Evolutionary conservation across 1,140 invertebrate species (phyloP).

Genomic region (Sweltsa coloradensis): DNA sequence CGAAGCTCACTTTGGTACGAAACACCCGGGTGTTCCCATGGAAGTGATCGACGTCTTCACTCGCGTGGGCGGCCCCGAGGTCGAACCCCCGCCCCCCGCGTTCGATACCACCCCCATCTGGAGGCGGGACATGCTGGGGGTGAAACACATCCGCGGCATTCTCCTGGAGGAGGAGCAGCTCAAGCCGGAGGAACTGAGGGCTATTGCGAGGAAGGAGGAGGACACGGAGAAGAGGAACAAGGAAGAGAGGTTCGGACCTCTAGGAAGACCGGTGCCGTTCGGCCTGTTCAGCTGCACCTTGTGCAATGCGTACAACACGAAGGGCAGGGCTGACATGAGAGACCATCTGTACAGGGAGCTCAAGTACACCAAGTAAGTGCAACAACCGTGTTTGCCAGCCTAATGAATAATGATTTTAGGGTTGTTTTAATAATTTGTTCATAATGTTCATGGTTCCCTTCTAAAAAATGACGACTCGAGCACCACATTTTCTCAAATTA

Average conservation of each 20-base stretch:
- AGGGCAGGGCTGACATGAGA: conserved; percentile 35
- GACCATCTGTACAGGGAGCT: conserved; percentile 42
- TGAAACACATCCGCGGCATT: conserved; percentile 46
- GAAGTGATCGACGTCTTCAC: background rate
- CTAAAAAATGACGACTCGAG: too few species aligned
- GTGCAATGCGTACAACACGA: conserved; percentile 36
- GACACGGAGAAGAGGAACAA: conserved; percentile 13
- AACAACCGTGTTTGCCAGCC: too few species aligned
- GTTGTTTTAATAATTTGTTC: too few species aligned
- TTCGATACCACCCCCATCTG: conserved; percentile 46
- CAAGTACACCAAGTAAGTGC: conserved; percentile 33
- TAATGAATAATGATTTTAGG: too few species aligned
- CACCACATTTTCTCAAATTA: too few species aligned
- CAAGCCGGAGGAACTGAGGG: conserved; percentile 3
- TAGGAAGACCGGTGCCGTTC: conserved; percentile 27
- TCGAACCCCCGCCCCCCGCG: conserved; percentile 10
- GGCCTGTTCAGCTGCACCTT: conserved; percentile 35
- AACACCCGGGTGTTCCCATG: conserved; percentile 28
- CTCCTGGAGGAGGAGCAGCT: conserved; percentile 32
- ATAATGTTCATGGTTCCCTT: too few species aligned
- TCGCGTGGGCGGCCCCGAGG: background rate
- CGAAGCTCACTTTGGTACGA: conserved; percentile 38
- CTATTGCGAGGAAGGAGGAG: conserved; percentile 6
- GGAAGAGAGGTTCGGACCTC: conserved; percentile 24
- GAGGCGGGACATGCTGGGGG: conserved; percentile 36